Base-by-base conservation (phyloP, 2,113 vertebrate genomes). In the Capreolus pygargus region DNA sequence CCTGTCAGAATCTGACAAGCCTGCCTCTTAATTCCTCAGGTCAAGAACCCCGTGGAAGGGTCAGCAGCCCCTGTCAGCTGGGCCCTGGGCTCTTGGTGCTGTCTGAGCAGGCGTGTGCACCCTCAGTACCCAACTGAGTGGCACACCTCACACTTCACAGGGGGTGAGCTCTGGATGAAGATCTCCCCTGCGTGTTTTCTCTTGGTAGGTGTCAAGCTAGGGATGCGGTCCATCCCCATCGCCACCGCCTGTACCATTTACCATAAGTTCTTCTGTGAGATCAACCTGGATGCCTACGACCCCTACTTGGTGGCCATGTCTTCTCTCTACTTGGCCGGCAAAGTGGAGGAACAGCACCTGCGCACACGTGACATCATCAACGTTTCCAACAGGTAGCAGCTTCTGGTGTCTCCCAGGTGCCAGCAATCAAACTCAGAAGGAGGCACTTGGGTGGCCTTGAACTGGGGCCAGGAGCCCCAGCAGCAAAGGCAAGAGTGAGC, bases 281-380 rank as follows among this genome's bases (percentile, higher is more conserved):
- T 97, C 91, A 98, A 93, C 86, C 16, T 99, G 30, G 94, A 94
- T 0, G 86, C 97, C 67, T 99, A 98, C 33, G 98, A 98, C 89
- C 98, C 98, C 43, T 98, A 98, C 94, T 89, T 98, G 13, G 96
- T 99, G 0, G 98, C 98, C 78, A 98, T 98, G 96, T 95, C 97
- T 86, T 95, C 94, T 93, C 96, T 98, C 43, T 98, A 97, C 36
- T 76, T 98, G 96, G 97, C 97, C 0, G 98, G 97, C 82, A 98
- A 98, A 98, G 99, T 99, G 93, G 99, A 99, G 98, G 99, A 99
- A 94, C 99, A 99, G 89, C 99, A 99, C 96, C 98, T 99, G 60
- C 98, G 99, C 70, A 99, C 99, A 2, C 98, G 99, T 19, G 99
- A 99, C 96, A 99, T 99, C 96, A 99, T 99, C 98, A 99, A 99